Percentiles rank a stretch among this genome's conserved stretches.
Conservation (phyloP, 1,140 invertebrate genomes). For the Solenopsis fugax region DNA sequence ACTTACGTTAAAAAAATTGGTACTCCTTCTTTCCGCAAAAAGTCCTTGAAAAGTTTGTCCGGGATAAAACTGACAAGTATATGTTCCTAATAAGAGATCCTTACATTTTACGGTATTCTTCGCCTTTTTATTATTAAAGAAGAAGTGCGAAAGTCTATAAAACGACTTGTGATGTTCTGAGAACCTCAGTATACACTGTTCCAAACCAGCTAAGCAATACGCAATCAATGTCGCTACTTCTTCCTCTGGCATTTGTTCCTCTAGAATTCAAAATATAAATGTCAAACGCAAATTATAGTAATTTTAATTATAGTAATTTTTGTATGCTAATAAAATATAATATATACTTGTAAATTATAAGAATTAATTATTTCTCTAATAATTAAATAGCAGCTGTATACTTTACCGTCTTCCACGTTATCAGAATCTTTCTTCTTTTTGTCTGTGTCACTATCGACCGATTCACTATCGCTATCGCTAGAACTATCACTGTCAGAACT, state of each 20-base stretch:
- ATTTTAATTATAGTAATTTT: neutral
- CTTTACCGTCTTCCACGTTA: constrained; percentile 76
- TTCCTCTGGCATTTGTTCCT: constrained; percentile 82
- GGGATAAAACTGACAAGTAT: constrained; percentile 88
- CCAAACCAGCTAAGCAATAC: constrained; percentile 92
- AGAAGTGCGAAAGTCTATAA: constrained; percentile 95
- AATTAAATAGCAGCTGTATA: neutral
- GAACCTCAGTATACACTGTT: constrained; percentile 94
- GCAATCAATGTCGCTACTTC: constrained; percentile 84
- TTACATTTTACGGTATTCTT: constrained; percentile 90
- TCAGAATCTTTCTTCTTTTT: constrained; percentile 80
- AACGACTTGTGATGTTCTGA: constrained; percentile 97
- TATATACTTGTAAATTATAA: neutral
- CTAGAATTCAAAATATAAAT: constrained; percentile 73
- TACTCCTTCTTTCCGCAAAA: constrained; percentile 93
- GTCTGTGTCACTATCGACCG: constrained; percentile 81
- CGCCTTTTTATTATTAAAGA: constrained; percentile 91
- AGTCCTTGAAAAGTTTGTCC: constrained; percentile 92
- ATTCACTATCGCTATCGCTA: constrained; percentile 83
- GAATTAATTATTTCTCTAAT: neutral
- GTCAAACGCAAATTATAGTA: neutral
- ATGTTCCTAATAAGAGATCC: constrained; percentile 91
- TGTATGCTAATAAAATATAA: constrained; percentile 1
- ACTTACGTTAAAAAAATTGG: constrained; percentile 96
- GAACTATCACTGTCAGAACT: constrained; percentile 83